Evolutionary conservation across 2,888 invertebrate species (phyloP).

Genomic region (Phania funesta): DNA sequence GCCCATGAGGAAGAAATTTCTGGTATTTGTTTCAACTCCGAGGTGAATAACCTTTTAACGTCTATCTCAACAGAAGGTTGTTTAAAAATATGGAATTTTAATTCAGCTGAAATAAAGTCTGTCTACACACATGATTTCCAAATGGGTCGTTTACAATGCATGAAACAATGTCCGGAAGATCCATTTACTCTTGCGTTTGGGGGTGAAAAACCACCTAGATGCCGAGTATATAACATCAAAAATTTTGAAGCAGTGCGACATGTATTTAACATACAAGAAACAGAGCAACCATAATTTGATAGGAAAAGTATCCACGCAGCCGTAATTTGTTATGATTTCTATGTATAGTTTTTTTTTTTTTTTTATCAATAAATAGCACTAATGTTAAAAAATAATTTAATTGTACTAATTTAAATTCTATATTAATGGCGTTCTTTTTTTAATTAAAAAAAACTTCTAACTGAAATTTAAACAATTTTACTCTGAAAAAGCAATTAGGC

Average conservation of each 20-base stretch:
- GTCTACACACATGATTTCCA: constrained; percentile 82
- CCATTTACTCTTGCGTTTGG: constrained; percentile 91
- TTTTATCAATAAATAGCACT: constrained; percentile 37
- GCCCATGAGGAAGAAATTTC: constrained; percentile 93
- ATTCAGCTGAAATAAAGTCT: constrained; percentile 72
- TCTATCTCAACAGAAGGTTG: constrained; percentile 90
- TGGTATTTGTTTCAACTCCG: constrained; percentile 87
- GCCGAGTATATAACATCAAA: constrained; percentile 82
- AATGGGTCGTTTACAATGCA: constrained; percentile 87
- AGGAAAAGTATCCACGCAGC: not conserved
- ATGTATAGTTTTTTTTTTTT: constrained; percentile 37
- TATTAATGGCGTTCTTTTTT: no score
- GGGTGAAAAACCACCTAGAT: constrained; percentile 90
- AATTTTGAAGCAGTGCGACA: constrained; percentile 78
- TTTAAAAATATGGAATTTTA: constrained; percentile 92
- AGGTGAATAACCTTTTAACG: constrained; percentile 88
- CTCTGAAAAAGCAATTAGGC: no score
- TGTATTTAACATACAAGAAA: constrained; percentile 73
- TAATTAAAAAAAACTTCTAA: no score
- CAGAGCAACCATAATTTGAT: constrained; percentile 26
- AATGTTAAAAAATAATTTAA: no score
- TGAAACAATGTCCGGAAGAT: constrained; percentile 89
- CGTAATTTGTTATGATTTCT: constrained; percentile 26
- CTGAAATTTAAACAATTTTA: no score
- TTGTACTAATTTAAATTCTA: no score